Conservation (phyloP, 1,140 invertebrate genomes). For the Lutraria rhynchaena region DNA sequence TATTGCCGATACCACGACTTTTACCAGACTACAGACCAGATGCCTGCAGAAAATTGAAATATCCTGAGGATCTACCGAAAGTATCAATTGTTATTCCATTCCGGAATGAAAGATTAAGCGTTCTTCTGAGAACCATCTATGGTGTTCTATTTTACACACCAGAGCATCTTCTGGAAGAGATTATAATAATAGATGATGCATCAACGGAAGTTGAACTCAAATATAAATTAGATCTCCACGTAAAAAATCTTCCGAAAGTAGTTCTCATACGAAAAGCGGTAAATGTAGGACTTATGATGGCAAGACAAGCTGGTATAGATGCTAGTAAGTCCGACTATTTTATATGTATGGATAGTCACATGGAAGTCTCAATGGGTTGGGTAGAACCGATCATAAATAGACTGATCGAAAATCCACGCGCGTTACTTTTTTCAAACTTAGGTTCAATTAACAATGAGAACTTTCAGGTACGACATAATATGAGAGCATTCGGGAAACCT, state of each 20-base stretch:
- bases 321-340: conserved; percentile 20
- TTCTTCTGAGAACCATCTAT: conserved; percentile 92
- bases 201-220: conserved; percentile 29
- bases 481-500: conserved; percentile 3
- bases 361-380: conserved; percentile 43
- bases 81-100: conserved; percentile 96
- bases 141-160: conserved; percentile 93
- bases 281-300: conserved; percentile 50
- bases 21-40: conserved; percentile 34
- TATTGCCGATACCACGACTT: conserved; percentile 1
- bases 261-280: conserved; percentile 9
- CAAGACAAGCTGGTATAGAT: conserved; percentile 54
- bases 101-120: conserved; percentile 95
- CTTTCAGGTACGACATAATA: not conserved
- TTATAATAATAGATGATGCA: conserved; percentile 95
- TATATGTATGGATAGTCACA: conserved; percentile 50
- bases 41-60: conserved; percentile 24
- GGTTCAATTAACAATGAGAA: conserved; percentile 32
- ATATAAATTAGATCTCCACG: conserved; percentile 34
- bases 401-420: conserved; percentile 39
- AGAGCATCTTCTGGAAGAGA: conserved; percentile 89
- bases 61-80: conserved; percentile 85
- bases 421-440: conserved; percentile 34
- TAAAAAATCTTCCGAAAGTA: conserved; percentile 26
- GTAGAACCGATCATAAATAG: conserved; percentile 34